Conservation (phyloP, 2,113 vertebrate genomes). For the Gavialis gangeticus region DNA sequence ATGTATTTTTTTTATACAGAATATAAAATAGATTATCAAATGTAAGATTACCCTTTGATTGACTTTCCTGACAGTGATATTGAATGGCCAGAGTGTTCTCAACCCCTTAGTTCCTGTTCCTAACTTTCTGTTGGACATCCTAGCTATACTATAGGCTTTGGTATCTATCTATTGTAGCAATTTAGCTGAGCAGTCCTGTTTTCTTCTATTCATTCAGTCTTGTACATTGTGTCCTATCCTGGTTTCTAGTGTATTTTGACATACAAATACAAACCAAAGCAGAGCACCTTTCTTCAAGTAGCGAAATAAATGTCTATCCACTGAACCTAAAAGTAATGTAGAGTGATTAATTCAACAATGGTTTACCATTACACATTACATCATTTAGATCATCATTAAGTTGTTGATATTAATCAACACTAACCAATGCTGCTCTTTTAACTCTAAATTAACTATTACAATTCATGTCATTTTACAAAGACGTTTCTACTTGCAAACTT, state of each 20-base stretch:
- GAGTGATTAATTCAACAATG: background rate
- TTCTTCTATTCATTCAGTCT: background rate
- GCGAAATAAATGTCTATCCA: background rate
- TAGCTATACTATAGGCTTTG: background rate
- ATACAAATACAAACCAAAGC: background rate
- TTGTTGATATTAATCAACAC: background rate
- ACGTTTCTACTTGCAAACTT: background rate
- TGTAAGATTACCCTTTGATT: background rate
- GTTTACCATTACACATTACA: background rate
- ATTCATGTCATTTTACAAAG: background rate
- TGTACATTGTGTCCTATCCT: background rate
- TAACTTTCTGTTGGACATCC: background rate
- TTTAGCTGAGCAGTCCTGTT: background rate
- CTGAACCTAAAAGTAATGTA: background rate
- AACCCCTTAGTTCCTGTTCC: background rate
- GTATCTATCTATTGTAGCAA: background rate
- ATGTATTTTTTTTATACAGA: background rate
- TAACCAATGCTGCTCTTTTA: background rate
- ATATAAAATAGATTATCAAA: background rate
- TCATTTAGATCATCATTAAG: background rate
- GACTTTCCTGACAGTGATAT: background rate
- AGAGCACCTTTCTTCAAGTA: background rate
- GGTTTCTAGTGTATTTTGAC: background rate
- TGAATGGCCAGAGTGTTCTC: background rate
- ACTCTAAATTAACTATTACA: background rate